Percentiles rank a stretch among this genome's conserved stretches.
phyloP scores from a whole-genome alignment of 2,797 vertebrate genomes.

The Lerista edwardsae region DNA sequence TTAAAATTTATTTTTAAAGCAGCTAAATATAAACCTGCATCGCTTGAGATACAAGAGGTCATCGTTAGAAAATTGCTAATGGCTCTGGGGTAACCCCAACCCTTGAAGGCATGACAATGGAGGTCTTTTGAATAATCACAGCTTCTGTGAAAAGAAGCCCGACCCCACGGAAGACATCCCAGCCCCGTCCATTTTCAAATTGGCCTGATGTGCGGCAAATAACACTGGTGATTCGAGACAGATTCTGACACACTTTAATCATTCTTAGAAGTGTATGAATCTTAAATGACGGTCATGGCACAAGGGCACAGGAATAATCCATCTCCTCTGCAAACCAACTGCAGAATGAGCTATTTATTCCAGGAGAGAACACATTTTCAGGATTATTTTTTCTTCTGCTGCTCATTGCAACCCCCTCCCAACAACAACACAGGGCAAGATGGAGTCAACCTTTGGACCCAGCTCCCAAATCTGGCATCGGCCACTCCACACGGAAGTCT shows the following conservation, averaged over 20 bases:
- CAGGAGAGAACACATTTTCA: constrained; percentile 8
- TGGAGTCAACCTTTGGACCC: too few relatives aligned
- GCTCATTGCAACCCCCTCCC: background rate
- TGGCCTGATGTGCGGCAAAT: constrained; percentile 7
- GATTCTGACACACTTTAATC: constrained; percentile 32
- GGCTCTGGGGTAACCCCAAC: constrained; percentile 43
- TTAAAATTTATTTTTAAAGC: background rate
- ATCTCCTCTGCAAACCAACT: constrained; percentile 9
- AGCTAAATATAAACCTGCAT: constrained; percentile 31
- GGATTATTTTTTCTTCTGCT: background rate
- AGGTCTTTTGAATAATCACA: constrained; percentile 44
- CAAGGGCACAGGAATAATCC: background rate
- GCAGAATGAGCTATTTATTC: background rate
- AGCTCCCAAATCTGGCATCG: too few relatives aligned
- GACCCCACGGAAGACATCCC: constrained; percentile 7
- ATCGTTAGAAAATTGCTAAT: constrained; percentile 24
- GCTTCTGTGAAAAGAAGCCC: constrained; percentile 20
- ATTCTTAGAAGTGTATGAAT: constrained; percentile 23
- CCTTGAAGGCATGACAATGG: background rate
- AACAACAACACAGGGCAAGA: too few relatives aligned
- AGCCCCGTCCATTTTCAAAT: constrained; percentile 30
- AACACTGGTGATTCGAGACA: constrained; percentile 51
- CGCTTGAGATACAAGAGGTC: constrained; percentile 26
- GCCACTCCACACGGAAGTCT: too few relatives aligned
- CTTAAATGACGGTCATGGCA: background rate